Conservation (phyloP, 2,113 vertebrate genomes). For the Rissa tridactyla region DNA sequence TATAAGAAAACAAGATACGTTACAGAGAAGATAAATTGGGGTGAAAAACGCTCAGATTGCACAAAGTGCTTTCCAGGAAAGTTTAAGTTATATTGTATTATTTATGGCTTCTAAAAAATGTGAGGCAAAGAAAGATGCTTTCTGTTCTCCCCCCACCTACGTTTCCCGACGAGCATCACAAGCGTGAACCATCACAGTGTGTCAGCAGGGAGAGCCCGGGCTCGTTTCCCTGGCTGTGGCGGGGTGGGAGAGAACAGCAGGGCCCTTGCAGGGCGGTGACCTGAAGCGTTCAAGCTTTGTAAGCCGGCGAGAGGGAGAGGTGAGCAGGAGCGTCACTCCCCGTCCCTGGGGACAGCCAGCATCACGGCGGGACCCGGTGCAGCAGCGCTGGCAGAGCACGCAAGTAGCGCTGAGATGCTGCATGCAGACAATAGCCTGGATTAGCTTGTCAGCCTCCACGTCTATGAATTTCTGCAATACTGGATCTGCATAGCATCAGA, state of each 20-base stretch:
- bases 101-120: constrained; percentile 2
- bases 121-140: not conserved
- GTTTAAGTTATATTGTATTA: not conserved
- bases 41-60: not conserved
- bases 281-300: not conserved
- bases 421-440: not conserved
- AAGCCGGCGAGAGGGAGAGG: not conserved
- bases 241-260: not conserved
- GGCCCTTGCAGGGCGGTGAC: not conserved
- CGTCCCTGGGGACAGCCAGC: not conserved
- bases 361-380: rapidly evolving
- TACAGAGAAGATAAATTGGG: not conserved
- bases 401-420: not conserved
- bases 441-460: not conserved
- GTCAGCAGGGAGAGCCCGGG: not conserved
- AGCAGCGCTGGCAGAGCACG: not conserved
- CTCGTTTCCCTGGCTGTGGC: not conserved
- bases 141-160: not conserved
- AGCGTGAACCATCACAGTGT: not conserved
- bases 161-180: not conserved
- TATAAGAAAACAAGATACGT: not conserved
- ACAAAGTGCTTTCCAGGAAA: constrained; percentile 38
- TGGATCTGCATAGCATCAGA: not conserved
- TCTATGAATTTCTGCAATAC: not conserved
- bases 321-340: not conserved